Conservation (phyloP, 2,888 invertebrate genomes). For the Troglohyphantes excavatus region DNA sequence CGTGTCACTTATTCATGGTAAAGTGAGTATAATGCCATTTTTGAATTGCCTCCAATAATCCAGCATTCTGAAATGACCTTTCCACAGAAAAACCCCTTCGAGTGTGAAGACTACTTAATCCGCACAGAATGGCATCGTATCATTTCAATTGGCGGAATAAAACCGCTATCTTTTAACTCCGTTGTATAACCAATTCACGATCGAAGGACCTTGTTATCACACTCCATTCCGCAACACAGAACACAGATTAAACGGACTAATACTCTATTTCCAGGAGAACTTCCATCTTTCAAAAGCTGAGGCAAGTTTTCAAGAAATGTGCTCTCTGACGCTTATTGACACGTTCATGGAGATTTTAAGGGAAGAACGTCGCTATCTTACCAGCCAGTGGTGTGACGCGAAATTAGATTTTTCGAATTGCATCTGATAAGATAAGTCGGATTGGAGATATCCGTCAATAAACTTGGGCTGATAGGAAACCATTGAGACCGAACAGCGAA, state of each 20-base stretch:
- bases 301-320: not conserved
- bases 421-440: not conserved
- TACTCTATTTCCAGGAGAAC: not conserved
- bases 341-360: not conserved
- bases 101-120: conserved; percentile 53
- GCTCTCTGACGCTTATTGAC: not conserved
- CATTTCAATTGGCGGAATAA: conserved; percentile 20
- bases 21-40: conserved; percentile 19
- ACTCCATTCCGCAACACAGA: not conserved
- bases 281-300: not conserved
- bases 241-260: not conserved
- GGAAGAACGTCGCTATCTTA: not conserved
- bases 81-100: conserved; percentile 42
- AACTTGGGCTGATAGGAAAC: not conserved
- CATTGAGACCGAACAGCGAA: no score
- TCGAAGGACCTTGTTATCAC: conserved; percentile 33
- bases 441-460: not conserved
- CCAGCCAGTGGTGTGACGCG: not conserved
- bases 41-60: conserved; percentile 35
- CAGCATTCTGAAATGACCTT: conserved; percentile 12
- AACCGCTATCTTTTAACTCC: not conserved
- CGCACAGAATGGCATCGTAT: not conserved
- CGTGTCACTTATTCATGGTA: conserved; percentile 12
- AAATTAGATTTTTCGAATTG: not conserved
- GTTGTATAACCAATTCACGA: conserved; percentile 22